A percentile compares a stretch with the other conserved stretches of the same genome.
Evolutionary conservation across 1,140 invertebrate genomes (phyloP).

Genomic region (Sarcophaga bullata): DNA sequence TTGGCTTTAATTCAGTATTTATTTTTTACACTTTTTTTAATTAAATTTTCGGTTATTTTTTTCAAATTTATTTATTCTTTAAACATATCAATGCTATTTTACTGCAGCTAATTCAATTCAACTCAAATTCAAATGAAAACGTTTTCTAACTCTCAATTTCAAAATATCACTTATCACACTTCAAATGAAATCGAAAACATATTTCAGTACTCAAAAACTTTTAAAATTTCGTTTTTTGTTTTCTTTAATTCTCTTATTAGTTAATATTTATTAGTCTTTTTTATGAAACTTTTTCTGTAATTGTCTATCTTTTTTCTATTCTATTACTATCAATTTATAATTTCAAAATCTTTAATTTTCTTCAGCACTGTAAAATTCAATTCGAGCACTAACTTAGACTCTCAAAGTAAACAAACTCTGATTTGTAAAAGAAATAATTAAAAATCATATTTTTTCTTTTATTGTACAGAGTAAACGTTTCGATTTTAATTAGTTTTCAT

Average conservation of each 20-base stretch:
- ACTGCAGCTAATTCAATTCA: conserved; percentile 34
- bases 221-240: conserved; percentile 25
- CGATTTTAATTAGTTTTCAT: conserved; percentile 7
- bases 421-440: conserved; percentile 17
- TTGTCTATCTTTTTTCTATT: conserved; percentile 36
- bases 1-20: not conserved
- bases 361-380: conserved; percentile 34
- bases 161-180: conserved; percentile 37
- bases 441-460: not conserved
- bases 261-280: not conserved
- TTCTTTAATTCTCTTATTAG: not conserved
- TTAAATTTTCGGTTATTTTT: not conserved
- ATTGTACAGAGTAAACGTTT: not conserved
- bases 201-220: conserved; percentile 29
- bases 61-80: not conserved
- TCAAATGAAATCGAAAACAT: conserved; percentile 39
- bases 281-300: conserved; percentile 29
- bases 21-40: not conserved
- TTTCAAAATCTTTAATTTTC: conserved; percentile 35
- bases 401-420: conserved; percentile 28
- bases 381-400: conserved; percentile 14
- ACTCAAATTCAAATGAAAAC: conserved; percentile 32
- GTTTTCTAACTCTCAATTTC: conserved; percentile 36
- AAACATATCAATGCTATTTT: conserved; percentile 36
- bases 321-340: conserved; percentile 30